Evolutionary conservation across 2,888 invertebrate genomes (phyloP), one percentile per base, ranked within the genome.

Genomic region (Eueremaeus valkanovi): DNA sequence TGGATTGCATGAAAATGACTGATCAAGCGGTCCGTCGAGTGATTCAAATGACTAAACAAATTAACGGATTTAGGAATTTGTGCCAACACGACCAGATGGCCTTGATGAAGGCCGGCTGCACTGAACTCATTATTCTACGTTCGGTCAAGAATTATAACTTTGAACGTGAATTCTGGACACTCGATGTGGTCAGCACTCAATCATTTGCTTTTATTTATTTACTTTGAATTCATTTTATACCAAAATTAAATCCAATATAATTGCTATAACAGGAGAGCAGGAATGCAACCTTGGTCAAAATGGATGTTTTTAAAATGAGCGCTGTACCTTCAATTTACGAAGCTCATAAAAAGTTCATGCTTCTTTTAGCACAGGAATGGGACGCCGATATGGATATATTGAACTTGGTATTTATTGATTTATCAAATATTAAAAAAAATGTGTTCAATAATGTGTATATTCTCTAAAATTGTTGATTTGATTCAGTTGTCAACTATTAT

Each of bases 81-180:
- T 93, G 93, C 82, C 93, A 95, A 81, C 93, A 93, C 80, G 96
- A 97, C 83, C 96, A 97, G 85, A 89, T 93, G 73, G 88, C 90
- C 21, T 85, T 94, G 16, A 84, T 95, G 13, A 95, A 95, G 83
- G 95, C 95, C 0, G 95, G 96, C 0, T 95, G 95, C 82, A 95
- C 94, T 70, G 97, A 98, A 85, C 92, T 98, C 89, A 91, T 98
- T 89, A 91, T 98, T 76, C 87, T 98, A 73, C 87, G 95, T 18
- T 95, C 96, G 79, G 93, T 93, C 0, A 91, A 93, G 86, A 92
- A 92, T 68, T 98, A 95, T 82, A 94, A 96, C 82, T 89, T 90
- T 0, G 92, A 92, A 80, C 89, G 90, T 79, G 90, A 93, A 27
- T 3, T 31, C 2, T 29, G 27, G 18, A 0, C 3, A 1, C 3